Percentiles rank a stretch among this genome's conserved stretches.
These are phyloP conservation scores for Callopanchax toddi DNA, from an alignment of 2,113 vertebrate genomes.

Conservation along the genomic window DNA sequence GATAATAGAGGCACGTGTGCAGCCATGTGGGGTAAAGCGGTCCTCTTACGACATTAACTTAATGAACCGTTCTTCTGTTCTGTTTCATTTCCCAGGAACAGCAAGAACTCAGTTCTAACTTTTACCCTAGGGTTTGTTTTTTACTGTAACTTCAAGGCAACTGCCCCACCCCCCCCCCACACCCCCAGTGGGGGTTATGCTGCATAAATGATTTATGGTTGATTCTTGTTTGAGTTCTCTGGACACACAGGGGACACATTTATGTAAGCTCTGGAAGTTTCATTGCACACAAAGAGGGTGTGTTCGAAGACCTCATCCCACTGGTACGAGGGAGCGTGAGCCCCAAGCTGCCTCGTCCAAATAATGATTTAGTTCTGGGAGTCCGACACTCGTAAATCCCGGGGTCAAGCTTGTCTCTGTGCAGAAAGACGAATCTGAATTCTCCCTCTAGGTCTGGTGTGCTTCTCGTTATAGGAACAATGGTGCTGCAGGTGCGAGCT, in stretches of 20 bases:
- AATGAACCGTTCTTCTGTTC: constrained; percentile 18
- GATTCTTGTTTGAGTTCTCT: constrained; percentile 41
- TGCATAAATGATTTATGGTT: constrained; percentile 38
- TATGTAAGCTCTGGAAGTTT: constrained; percentile 23
- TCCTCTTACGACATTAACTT: constrained; percentile 16
- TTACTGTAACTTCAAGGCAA: constrained; percentile 2
- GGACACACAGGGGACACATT: constrained; percentile 33
- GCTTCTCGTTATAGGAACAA: constrained; percentile 68
- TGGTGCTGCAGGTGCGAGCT: constrained; percentile 67
- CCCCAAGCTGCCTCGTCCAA: constrained; percentile 46
- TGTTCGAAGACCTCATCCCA: constrained; percentile 23
- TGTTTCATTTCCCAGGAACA: constrained; percentile 8
- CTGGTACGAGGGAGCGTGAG: background rate
- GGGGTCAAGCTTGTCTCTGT: constrained; percentile 29
- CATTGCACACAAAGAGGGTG: constrained; percentile 24
- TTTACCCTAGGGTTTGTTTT: constrained; percentile 8
- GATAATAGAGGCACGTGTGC: constrained; percentile 3
- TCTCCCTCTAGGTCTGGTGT: constrained; percentile 39
- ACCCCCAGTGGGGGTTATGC: background rate
- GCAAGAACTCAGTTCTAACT: constrained; percentile 37
- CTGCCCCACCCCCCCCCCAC: constrained; percentile 1
- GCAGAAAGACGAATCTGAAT: constrained; percentile 25
- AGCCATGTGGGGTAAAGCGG: background rate
- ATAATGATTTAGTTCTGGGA: constrained; percentile 36
- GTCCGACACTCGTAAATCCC: constrained; percentile 51